These are phyloP conservation scores for Eurystomus gularis DNA, from an alignment of 2,113 vertebrate genomes.

Conservation along the genomic window DNA sequence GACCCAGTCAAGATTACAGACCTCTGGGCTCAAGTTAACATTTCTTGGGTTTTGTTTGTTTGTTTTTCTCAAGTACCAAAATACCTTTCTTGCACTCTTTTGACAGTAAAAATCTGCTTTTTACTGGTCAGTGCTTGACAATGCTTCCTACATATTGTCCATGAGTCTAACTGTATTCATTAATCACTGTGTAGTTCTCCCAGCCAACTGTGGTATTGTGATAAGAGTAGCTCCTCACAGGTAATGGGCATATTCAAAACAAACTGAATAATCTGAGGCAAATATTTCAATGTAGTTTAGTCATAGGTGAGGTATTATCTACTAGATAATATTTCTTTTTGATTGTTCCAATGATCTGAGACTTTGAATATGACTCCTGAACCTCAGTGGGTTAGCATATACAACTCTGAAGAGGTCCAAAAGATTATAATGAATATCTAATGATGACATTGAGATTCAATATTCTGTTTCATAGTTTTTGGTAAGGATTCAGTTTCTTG, in stretches of 20 bases:
- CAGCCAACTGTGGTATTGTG: not conserved
- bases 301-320: not conserved
- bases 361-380: not conserved
- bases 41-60: not conserved
- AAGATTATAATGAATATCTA: not conserved
- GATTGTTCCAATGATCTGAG: not conserved
- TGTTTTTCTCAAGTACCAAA: not conserved
- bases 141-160: not conserved
- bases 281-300: not conserved
- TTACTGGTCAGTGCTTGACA: not conserved
- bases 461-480: not conserved
- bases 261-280: not conserved
- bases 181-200: not conserved
- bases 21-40: not conserved
- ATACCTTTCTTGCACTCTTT: not conserved
- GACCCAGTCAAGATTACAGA: not conserved
- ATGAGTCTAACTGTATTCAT: not conserved
- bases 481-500: not conserved
- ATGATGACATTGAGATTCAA: accelerated
- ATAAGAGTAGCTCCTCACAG: not conserved
- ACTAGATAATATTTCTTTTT: not conserved
- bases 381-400: not conserved
- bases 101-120: not conserved
- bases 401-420: not conserved
- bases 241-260: not conserved